phyloP scores from a whole-genome alignment of 1,140 invertebrate genomes.

The Rhopalosiphum maidis region DNA sequence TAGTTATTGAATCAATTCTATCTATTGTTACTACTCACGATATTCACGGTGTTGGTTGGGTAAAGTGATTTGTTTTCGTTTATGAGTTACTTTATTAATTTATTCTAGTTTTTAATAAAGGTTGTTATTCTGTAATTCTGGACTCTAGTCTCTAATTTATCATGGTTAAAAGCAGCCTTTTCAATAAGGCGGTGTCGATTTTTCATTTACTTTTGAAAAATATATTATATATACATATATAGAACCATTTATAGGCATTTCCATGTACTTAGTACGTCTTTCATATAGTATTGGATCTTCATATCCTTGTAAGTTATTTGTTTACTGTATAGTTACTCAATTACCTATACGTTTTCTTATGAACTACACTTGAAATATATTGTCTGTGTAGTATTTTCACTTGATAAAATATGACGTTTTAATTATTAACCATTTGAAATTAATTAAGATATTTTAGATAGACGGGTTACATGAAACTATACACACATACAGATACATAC shows the following conservation, averaged over 20 bases:
- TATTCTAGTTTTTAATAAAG: background rate
- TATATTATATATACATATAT: background rate
- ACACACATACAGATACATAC: background rate
- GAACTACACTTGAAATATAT: too few species aligned
- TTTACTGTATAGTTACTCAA: background rate
- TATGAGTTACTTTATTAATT: background rate
- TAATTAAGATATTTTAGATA: background rate
- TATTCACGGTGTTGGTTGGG: background rate
- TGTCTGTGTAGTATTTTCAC: background rate
- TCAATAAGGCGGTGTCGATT: rapidly evolving
- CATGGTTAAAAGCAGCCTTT: background rate
- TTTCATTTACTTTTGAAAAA: background rate
- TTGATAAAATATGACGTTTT: background rate
- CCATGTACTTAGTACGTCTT: background rate
- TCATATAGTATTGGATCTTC: background rate
- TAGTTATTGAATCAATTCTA: too few species aligned
- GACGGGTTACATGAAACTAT: background rate
- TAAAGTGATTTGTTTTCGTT: background rate
- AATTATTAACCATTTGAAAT: too few species aligned
- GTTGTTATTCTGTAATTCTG: background rate
- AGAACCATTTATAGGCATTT: background rate
- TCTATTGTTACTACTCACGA: too few species aligned
- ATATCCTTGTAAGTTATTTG: background rate
- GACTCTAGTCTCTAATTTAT: too few species aligned
- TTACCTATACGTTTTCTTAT: background rate